A percentile compares a stretch with the other conserved stretches of the same genome.
Conservation (phyloP, 2,888 invertebrate genomes). For the Leucoptera coffeella region DNA sequence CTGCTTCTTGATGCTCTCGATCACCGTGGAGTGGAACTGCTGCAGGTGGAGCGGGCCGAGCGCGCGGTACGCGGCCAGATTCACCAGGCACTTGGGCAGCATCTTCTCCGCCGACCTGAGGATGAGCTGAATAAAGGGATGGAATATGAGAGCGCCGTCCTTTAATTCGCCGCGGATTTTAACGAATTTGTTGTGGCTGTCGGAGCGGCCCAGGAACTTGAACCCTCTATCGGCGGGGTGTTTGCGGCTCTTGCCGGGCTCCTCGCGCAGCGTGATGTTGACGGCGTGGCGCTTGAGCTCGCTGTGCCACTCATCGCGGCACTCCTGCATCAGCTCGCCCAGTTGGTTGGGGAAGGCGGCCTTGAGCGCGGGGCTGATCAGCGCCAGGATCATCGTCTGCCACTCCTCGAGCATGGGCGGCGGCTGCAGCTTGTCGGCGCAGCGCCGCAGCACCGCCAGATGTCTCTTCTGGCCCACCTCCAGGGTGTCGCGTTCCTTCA, state of each 20-base stretch:
- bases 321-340: constrained; percentile 47
- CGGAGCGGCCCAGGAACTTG: constrained; percentile 58
- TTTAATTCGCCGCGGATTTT: constrained; percentile 48
- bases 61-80: constrained; percentile 37
- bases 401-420: constrained; percentile 57
- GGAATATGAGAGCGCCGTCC: constrained; percentile 53
- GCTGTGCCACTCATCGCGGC: constrained; percentile 51
- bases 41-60: constrained; percentile 28
- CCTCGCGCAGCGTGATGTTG: constrained; percentile 54
- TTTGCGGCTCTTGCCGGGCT: constrained; percentile 45
- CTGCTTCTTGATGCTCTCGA: constrained; percentile 24
- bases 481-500: constrained; percentile 33
- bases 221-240: too few species aligned
- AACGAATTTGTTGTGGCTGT: constrained; percentile 52
- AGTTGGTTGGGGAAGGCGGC: constrained; percentile 49
- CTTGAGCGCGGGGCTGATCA: too few species aligned
- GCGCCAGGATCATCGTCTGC: constrained; percentile 54
- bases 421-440: constrained; percentile 51
- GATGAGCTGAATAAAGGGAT: constrained; percentile 58
- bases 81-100: constrained; percentile 50
- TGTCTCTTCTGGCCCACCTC: constrained; percentile 44
- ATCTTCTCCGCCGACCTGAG: constrained; percentile 39
- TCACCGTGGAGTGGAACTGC: constrained; percentile 20
- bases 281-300: constrained; percentile 60
- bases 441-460: constrained; percentile 47